Evolutionary conservation across 2,113 vertebrate genomes (phyloP).

Genomic region (Telmatochromis sp.): DNA sequence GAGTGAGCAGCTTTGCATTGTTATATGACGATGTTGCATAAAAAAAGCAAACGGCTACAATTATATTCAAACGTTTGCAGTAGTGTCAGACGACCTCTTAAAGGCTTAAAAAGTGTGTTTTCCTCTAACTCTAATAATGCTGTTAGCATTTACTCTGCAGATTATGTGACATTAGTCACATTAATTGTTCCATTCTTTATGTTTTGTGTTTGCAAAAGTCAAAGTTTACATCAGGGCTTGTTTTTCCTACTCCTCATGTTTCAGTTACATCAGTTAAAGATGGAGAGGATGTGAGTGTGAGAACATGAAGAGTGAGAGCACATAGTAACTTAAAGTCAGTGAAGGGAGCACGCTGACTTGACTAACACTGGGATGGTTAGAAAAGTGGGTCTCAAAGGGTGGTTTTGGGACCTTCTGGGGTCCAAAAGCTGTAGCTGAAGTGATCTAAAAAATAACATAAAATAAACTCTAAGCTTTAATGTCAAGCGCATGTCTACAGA

Average conservation of each 20-base stretch:
- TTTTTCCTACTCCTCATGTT: background rate
- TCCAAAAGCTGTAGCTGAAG: background rate
- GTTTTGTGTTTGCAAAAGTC: background rate
- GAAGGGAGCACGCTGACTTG: background rate
- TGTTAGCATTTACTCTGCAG: background rate
- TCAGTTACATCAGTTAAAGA: background rate
- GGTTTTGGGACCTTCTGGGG: background rate
- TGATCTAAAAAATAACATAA: background rate
- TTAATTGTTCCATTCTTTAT: background rate
- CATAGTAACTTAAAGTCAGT: background rate
- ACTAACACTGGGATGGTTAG: background rate
- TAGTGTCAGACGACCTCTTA: background rate
- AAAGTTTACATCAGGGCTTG: background rate
- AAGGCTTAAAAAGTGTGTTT: background rate
- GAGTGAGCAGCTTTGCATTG: too few species aligned
- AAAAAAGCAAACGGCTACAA: accelerated
- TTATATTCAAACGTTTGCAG: background rate
- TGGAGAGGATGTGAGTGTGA: background rate
- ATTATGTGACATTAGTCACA: background rate
- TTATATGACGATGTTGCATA: background rate
- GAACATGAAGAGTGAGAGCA: background rate
- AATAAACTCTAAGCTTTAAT: background rate
- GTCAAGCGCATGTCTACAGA: background rate
- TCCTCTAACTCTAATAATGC: background rate
- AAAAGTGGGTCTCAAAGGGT: background rate